Base-by-base conservation (phyloP, 2,888 invertebrate species). In the Protophormia terraenovae region DNA sequence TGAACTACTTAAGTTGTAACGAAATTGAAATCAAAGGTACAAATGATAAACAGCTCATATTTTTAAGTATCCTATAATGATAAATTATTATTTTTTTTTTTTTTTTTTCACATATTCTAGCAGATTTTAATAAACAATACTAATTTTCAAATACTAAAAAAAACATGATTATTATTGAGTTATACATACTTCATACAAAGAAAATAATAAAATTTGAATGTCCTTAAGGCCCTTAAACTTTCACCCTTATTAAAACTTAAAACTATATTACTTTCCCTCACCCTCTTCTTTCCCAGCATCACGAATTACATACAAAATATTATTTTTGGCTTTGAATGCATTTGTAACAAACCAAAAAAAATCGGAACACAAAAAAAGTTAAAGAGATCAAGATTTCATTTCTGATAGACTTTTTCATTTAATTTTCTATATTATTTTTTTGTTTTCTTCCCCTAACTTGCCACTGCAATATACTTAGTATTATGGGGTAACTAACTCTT, bases 361-460 rank as follows among this genome's bases (percentile, higher is more conserved):
- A n/a, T n/a, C n/a, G n/a, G n/a, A n/a, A 29, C 1, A 69, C 60
- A 24, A 53, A 83, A 66, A 64, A 41, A 69, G 2, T 16, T 10
- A 38, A 35, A 71, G 69, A 82, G 78, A 82, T 82, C 81, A 85
- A 82, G 85, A 85, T 82, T 82, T 81, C 24, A 78, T 69, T 75
- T 85, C 81, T 85, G 85, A 85, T 85, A 85, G 85, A 85, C 81
- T 85, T 82, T 85, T 81, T 85, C 78, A 85, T 85, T 85, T 75
- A 85, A 78, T 82, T 85, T 77, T 84, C 69, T 66, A 45, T 67
- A 41, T 58, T 73, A 29, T 76, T 32, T 67, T 60, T 41, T 58
- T 50, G 55, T 53, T 35, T 71, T 76, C 66, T 71, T 16, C 3
- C 2, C n/a, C n/a, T n/a, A 32, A 14, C 16, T 19, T 41, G 64